phyloP scores from a whole-genome alignment of 2,888 invertebrate genomes.

The Megalurothrips usitatus region DNA sequence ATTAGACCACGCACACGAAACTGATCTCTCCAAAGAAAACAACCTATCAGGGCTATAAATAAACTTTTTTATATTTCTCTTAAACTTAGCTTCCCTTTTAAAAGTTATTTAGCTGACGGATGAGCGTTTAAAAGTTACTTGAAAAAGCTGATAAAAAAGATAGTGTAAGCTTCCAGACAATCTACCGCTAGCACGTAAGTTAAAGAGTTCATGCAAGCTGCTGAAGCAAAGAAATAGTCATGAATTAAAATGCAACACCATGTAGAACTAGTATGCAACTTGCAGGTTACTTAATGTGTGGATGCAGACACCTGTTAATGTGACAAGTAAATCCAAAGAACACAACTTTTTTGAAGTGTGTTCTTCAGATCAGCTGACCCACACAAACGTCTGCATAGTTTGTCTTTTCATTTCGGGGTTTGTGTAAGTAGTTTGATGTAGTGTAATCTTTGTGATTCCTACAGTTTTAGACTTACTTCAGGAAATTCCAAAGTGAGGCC shows the following conservation, averaged over 20 bases:
- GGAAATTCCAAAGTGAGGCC: background rate
- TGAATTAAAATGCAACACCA: background rate
- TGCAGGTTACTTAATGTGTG: too few relatives aligned
- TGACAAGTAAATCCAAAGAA: too few relatives aligned
- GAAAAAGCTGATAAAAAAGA: background rate
- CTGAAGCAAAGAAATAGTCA: background rate
- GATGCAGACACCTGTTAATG: too few relatives aligned
- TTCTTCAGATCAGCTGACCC: too few relatives aligned
- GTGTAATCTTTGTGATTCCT: background rate
- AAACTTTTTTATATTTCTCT: background rate
- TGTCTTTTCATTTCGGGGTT: too few relatives aligned
- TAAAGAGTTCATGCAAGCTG: background rate
- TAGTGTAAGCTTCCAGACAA: background rate
- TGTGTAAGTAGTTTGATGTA: too few relatives aligned
- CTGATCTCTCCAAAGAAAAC: slow-evolving; percentile 8
- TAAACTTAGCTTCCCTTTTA: background rate
- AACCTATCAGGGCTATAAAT: slow-evolving; percentile 13
- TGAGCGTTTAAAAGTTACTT: too few relatives aligned
- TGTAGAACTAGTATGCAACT: too few relatives aligned
- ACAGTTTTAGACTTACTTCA: background rate
- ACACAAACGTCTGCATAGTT: too few relatives aligned
- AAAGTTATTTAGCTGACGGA: background rate
- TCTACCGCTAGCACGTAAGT: background rate
- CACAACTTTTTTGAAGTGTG: too few relatives aligned
- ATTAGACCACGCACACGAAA: slow-evolving; percentile 5